These are phyloP conservation scores for Menidia menidia DNA, from an alignment of 2,797 vertebrate species.

Conservation along the genomic window DNA sequence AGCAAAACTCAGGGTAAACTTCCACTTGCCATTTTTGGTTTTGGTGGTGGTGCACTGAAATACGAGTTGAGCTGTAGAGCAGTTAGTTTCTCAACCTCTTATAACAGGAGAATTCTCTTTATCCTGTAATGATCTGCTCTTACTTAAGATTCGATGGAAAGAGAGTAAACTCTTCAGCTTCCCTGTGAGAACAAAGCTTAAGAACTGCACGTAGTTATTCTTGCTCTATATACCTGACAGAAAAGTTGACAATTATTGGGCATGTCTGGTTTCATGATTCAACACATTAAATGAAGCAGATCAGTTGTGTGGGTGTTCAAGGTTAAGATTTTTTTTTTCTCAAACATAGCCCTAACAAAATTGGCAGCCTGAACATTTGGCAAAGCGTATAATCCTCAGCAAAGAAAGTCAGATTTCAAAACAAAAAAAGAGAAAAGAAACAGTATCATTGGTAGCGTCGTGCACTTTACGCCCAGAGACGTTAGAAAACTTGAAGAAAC, in stretches of 20 bases:
- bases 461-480: too few relatives aligned
- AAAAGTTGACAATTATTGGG: background rate
- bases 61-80: background rate
- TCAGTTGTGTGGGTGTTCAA: background rate
- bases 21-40: background rate
- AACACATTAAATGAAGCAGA: constrained; percentile 4
- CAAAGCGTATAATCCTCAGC: too few relatives aligned
- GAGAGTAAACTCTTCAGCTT: background rate
- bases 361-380: background rate
- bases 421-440: too few relatives aligned
- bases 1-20: background rate
- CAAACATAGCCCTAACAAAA: background rate
- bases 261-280: background rate
- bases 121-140: background rate
- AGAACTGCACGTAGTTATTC: background rate
- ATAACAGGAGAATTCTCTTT: background rate
- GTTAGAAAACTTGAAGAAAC: too few relatives aligned
- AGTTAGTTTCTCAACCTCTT: background rate
- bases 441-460: too few relatives aligned
- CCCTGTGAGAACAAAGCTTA: background rate
- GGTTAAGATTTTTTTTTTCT: background rate
- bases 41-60: background rate
- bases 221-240: constrained; percentile 1
- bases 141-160: background rate
- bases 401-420: too few relatives aligned